A percentile compares a stretch with the other conserved stretches of the same genome.
phyloP scores from a whole-genome alignment of 2,113 vertebrate species.

The Psittacula cyanocephala region DNA sequence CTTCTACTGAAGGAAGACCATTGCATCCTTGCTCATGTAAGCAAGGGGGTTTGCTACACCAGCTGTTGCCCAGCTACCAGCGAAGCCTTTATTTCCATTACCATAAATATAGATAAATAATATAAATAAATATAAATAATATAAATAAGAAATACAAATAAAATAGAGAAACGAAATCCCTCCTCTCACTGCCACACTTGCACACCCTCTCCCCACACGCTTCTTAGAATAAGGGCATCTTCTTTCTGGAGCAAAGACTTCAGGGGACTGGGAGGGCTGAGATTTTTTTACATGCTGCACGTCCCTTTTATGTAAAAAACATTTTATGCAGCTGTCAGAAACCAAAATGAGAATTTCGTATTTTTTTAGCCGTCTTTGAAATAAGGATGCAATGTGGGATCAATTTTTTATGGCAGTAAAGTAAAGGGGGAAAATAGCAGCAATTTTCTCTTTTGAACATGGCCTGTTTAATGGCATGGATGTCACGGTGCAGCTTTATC shows the following conservation, averaged over 20 bases:
- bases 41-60: neutral
- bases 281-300: conserved; percentile 25
- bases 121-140: neutral
- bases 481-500: conserved; percentile 75
- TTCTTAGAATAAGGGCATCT: conserved; percentile 5
- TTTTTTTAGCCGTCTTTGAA: conserved; percentile 73
- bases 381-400: conserved; percentile 80
- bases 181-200: neutral
- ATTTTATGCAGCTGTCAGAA: conserved; percentile 71
- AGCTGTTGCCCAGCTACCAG: neutral
- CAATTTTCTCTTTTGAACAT: conserved; percentile 83
- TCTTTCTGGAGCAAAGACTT: conserved; percentile 34
- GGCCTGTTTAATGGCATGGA: conserved; percentile 80
- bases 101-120: neutral
- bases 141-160: no score
- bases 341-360: conserved; percentile 64
- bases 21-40: neutral
- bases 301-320: conserved; percentile 41
- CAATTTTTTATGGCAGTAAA: conserved; percentile 84
- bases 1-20: neutral
- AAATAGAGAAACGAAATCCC: neutral
- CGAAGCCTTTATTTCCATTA: neutral
- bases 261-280: neutral
- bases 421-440: conserved; percentile 82
- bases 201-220: neutral